Conservation (phyloP, 2,888 invertebrate genomes). For the Thyatira batis region DNA sequence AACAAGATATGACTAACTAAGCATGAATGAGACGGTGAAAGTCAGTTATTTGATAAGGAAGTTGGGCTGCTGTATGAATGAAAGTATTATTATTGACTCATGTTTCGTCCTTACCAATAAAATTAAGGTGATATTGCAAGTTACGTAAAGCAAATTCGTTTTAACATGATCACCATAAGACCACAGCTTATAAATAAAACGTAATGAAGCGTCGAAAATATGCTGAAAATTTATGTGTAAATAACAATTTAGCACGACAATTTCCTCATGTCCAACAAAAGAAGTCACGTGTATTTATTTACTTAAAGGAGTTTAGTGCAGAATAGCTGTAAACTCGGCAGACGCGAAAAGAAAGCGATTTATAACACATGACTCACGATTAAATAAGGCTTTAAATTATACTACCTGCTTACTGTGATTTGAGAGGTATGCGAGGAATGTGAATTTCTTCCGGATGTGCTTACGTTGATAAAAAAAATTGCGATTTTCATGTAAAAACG, state of each 20-base stretch:
- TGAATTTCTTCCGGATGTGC: conserved; percentile 44
- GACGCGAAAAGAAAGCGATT: conserved; percentile 46
- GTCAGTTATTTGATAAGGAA: conserved; percentile 19
- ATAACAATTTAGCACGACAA: background rate
- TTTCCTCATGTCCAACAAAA: background rate
- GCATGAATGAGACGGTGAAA: conserved; percentile 61
- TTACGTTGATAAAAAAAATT: conserved; percentile 12
- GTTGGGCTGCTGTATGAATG: background rate
- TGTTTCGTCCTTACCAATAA: background rate
- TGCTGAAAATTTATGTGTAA: background rate
- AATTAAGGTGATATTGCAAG: background rate
- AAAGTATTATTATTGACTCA: background rate
- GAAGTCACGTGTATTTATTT: background rate
- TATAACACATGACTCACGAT: conserved; percentile 26
- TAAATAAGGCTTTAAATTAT: conserved; percentile 30
- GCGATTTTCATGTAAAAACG: conserved; percentile 3
- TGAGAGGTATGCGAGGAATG: conserved; percentile 37
- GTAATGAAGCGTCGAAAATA: background rate
- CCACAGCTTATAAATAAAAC: background rate
- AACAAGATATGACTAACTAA: conserved; percentile 43
- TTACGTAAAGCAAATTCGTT: no score
- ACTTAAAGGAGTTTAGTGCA: background rate
- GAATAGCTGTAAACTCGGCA: conserved; percentile 16
- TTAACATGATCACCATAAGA: no score
- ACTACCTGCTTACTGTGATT: conserved; percentile 18